Conservation (phyloP, 1,140 invertebrate species). For the Eriocheir sinensis region DNA sequence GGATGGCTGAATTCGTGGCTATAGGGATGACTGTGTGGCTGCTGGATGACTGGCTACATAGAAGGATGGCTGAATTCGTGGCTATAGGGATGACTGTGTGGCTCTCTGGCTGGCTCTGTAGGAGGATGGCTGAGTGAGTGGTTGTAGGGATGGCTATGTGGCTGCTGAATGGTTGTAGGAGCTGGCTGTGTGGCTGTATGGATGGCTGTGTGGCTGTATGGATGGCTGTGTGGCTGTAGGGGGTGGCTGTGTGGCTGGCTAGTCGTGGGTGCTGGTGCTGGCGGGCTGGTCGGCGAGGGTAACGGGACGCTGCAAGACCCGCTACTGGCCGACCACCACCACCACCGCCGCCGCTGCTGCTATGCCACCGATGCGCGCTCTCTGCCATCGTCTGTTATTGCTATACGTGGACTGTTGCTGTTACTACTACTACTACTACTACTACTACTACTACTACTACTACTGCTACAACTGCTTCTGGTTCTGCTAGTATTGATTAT, state of each 20-base stretch:
- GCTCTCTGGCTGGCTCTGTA: neutral
- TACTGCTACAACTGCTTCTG: neutral
- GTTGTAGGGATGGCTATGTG: neutral
- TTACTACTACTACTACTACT: neutral
- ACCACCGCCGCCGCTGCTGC: neutral
- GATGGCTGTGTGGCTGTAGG: neutral
- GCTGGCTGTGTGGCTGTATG: neutral
- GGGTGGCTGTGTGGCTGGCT: neutral
- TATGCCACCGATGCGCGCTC: no score
- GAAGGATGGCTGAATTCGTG: neutral
- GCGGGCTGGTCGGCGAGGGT: neutral
- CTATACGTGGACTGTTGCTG: no score
- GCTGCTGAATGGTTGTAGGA: neutral
- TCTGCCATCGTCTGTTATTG: no score
- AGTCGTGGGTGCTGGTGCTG: neutral
- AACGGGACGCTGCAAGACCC: no score
- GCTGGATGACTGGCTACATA: no score
- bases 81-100: neutral
- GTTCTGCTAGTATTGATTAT: neutral
- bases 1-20: neutral
- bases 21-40: neutral
- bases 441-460: slow-evolving; percentile 16
- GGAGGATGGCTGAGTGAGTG: neutral
- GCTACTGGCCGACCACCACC: no score
- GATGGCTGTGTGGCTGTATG: neutral